A percentile compares a stretch with the other conserved stretches of the same genome.
These are phyloP conservation scores for Creontiades dilutus DNA, from an alignment of 2,888 invertebrate species.

Conservation along the genomic window DNA sequence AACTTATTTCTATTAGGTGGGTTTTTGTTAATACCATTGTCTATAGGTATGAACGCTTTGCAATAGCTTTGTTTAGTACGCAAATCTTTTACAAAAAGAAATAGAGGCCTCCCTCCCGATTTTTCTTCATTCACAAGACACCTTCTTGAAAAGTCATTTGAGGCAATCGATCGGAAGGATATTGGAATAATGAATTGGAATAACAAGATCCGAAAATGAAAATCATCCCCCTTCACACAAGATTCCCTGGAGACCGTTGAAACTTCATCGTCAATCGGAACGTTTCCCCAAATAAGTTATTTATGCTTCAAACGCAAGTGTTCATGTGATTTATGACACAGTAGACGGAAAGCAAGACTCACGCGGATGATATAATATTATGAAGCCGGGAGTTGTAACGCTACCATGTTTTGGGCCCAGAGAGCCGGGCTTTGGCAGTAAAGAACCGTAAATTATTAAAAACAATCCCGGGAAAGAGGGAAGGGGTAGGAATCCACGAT, in stretches of 20 bases:
- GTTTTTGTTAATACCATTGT: no score
- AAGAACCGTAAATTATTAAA: conserved; percentile 63
- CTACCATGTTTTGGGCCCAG: conserved; percentile 18
- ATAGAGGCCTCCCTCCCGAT: no score
- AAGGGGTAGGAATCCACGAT: conserved; percentile 38
- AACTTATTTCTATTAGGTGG: no score
- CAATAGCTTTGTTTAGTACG: no score
- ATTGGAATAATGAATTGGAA: no score
- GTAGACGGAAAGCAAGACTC: background rate
- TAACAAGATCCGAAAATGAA: no score
- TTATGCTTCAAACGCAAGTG: background rate
- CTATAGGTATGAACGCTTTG: no score
- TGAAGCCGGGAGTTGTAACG: conserved; percentile 33
- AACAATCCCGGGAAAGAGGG: conserved; percentile 55
- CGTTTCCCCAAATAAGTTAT: conserved; percentile 19
- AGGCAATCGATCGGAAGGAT: no score
- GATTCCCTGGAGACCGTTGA: background rate
- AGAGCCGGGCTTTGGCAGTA: conserved; percentile 46
- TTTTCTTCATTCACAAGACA: no score
- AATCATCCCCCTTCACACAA: no score
- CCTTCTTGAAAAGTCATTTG: no score
- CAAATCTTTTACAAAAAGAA: no score
- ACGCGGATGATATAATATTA: conserved; percentile 33
- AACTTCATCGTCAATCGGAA: background rate
- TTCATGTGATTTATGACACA: background rate